Evolutionary conservation across 2,113 vertebrate genomes (phyloP).

Genomic region (Grallaria varia): DNA sequence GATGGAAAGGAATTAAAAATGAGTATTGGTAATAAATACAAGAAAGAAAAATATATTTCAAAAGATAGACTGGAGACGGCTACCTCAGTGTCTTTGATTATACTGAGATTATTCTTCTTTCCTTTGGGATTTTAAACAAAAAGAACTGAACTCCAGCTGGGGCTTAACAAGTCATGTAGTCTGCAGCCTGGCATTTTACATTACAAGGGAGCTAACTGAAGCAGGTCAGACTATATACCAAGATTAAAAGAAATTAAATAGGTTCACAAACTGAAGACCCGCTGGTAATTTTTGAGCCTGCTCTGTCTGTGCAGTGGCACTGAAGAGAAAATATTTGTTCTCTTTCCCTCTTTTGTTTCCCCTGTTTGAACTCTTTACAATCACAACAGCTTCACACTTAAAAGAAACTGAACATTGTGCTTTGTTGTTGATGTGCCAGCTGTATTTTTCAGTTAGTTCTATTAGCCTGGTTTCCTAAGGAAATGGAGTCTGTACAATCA

Average conservation of each 20-base stretch:
- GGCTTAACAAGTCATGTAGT: not conserved
- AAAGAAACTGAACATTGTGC: not conserved
- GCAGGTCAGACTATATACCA: not conserved
- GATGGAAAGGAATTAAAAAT: not conserved
- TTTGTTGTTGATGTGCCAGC: not conserved
- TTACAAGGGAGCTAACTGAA: not conserved
- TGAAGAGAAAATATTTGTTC: conserved; percentile 1
- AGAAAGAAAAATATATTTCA: not conserved
- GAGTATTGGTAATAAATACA: not conserved
- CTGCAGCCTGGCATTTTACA: not conserved
- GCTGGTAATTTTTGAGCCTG: not conserved
- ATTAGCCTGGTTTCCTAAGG: not conserved
- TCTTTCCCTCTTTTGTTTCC: not conserved
- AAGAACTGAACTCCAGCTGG: not conserved
- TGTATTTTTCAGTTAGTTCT: not conserved
- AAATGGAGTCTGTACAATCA: not conserved
- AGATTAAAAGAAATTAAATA: not conserved
- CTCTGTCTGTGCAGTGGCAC: not conserved
- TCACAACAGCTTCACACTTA: not conserved
- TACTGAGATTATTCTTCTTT: not conserved
- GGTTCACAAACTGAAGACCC: not conserved
- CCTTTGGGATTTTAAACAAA: not conserved
- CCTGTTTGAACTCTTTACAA: not conserved
- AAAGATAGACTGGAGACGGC: not conserved
- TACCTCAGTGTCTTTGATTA: not conserved